Conservation (phyloP, 2,888 invertebrate genomes). For the Drosophila birchii region DNA sequence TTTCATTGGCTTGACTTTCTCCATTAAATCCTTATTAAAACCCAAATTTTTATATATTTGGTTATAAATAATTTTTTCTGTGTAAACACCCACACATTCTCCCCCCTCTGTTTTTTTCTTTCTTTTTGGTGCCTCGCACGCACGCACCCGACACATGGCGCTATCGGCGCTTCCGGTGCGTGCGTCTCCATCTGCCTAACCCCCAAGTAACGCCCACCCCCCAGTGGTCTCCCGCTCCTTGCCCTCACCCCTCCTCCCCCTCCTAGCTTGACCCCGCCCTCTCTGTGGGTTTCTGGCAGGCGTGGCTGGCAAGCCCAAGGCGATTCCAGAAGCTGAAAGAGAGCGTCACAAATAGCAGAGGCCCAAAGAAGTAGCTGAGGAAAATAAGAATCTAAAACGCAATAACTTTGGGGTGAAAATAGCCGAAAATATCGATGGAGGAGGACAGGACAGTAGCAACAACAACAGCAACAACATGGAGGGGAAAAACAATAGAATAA, state of each 20-base stretch:
- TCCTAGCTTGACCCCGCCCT: conserved; percentile 2
- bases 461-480: conserved; percentile 14
- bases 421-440: conserved; percentile 80
- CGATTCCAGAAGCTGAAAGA: conserved; percentile 46
- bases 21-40: too few species aligned
- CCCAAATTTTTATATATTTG: too few species aligned
- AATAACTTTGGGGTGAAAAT: conserved; percentile 81
- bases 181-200: conserved; percentile 48
- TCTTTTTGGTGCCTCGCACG: conserved; percentile 65
- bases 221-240: neutral
- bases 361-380: conserved; percentile 16
- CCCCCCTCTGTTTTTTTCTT: conserved; percentile 29
- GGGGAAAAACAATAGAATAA: neutral
- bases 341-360: conserved; percentile 19
- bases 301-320: conserved; percentile 57
- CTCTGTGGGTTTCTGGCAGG: conserved; percentile 46
- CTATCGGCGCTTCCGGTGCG: conserved; percentile 81
- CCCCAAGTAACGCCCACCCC: conserved; percentile 17
- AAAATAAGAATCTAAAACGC: conserved; percentile 68
- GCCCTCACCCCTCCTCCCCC: neutral
- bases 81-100: conserved; percentile 24
- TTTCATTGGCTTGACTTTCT: too few species aligned
- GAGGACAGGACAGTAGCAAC: conserved; percentile 48
- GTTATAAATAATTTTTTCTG: too few species aligned
- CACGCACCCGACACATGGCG: conserved; percentile 80